Percentiles rank a stretch among this genome's conserved stretches.
Evolutionary conservation across 2,797 vertebrate species (phyloP).

Genomic region (Percopsis omiscomaycus): DNA sequence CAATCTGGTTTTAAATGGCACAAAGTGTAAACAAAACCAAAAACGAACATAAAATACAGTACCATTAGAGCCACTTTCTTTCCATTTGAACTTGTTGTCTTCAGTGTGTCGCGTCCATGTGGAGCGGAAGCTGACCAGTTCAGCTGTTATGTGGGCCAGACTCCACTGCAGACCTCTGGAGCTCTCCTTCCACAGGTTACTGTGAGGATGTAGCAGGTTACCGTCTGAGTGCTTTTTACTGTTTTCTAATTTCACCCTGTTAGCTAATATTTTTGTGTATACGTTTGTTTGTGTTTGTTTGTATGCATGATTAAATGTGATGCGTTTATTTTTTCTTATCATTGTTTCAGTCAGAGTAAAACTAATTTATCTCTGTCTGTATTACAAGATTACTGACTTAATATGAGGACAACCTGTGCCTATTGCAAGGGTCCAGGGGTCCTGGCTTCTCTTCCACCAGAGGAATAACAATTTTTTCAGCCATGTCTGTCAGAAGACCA

Average conservation of each 20-base stretch:
- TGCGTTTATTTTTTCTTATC: not conserved
- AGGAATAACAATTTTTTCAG: conserved; percentile 90
- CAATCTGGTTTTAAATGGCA: too few relatives aligned
- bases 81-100: conserved; percentile 95
- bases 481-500: conserved; percentile 90
- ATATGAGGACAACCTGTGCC: conserved; percentile 66
- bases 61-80: conserved; percentile 87
- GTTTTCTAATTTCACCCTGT: not conserved
- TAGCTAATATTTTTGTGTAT: not conserved
- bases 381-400: not conserved
- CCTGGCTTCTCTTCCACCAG: conserved; percentile 81
- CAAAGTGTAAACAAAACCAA: not conserved
- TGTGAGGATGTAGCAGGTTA: conserved; percentile 45
- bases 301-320: not conserved
- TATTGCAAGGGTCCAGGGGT: conserved; percentile 74
- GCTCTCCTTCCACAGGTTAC: conserved; percentile 88
- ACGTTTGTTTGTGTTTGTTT: not conserved
- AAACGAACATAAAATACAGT: not conserved
- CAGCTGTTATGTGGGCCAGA: conserved; percentile 85
- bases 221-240: not conserved
- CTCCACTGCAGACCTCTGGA: conserved; percentile 87
- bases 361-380: too few relatives aligned
- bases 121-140: conserved; percentile 87
- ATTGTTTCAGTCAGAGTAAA: not conserved
- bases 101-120: conserved; percentile 89